A percentile compares a stretch with the other conserved stretches of the same genome.
Conservation (phyloP, 2,113 vertebrate genomes). For the Eulemur macaco region DNA sequence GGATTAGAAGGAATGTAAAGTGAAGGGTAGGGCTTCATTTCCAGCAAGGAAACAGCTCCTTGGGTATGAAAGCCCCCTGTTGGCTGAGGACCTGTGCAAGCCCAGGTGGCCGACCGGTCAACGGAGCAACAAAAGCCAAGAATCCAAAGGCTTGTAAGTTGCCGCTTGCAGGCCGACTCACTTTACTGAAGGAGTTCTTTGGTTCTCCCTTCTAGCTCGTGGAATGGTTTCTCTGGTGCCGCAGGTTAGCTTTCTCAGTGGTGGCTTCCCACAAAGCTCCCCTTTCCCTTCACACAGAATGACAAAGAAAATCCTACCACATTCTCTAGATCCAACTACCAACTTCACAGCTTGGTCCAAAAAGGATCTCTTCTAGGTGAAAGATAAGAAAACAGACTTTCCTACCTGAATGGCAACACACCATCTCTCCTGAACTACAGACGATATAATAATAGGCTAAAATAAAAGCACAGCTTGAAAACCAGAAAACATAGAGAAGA, state of each 20-base stretch:
- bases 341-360: conserved; percentile 19
- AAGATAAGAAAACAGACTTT: conserved; percentile 18
- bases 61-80: not conserved
- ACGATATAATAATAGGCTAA: not conserved
- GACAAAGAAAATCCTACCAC: not conserved
- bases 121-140: not conserved
- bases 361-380: not conserved
- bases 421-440: not conserved
- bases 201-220: not conserved
- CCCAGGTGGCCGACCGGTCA: not conserved
- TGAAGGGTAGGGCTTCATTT: conserved; percentile 24
- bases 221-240: not conserved
- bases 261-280: not conserved
- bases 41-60: conserved; percentile 37
- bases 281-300: not conserved
- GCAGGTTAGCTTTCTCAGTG: not conserved
- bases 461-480: not conserved
- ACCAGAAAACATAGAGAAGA: not conserved
- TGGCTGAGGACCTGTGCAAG: conserved; percentile 30
- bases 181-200: not conserved
- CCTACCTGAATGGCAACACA: conserved; percentile 4
- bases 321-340: not conserved
- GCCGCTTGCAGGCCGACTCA: not conserved
- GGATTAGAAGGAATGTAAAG: conserved; percentile 58
- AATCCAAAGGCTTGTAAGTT: not conserved